A percentile compares a stretch with the other conserved stretches of the same genome.
phyloP scores from a whole-genome alignment of 2,888 invertebrate species.

The Rotaria macrura region DNA sequence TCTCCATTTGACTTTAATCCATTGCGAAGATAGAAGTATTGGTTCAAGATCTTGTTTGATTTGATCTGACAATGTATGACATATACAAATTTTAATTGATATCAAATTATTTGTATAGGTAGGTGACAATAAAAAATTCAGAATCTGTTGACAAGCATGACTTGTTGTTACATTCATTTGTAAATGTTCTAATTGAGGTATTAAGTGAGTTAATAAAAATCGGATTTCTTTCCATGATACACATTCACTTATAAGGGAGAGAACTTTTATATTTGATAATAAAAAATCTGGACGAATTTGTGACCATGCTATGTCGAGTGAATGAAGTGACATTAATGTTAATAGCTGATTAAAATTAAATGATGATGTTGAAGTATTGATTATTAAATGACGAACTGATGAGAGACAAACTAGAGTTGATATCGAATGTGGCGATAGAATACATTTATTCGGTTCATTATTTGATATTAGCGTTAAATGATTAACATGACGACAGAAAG shows the following conservation, averaged over 20 bases:
- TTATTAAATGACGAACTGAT: neutral
- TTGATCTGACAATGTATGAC: slow-evolving; percentile 1
- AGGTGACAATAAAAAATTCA: neutral
- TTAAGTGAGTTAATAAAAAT: neutral
- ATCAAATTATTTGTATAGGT: neutral
- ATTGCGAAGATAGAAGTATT: neutral
- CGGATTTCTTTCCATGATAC: neutral
- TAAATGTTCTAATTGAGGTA: neutral
- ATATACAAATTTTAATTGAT: neutral
- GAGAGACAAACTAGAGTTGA: neutral
- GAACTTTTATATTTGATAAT: neutral
- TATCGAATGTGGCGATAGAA: neutral
- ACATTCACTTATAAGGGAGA: neutral
- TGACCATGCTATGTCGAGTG: neutral
- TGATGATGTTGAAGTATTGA: neutral
- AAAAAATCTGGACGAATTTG: neutral
- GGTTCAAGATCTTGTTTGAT: neutral
- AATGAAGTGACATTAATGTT: neutral
- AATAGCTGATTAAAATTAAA: neutral
- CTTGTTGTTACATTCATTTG: neutral
- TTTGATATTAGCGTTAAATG: neutral
- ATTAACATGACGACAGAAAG: neutral
- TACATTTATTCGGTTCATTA: neutral
- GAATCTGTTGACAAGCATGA: neutral
- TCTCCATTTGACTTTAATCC: neutral